Evolutionary conservation across 1,140 invertebrate genomes (phyloP).

Genomic region (Notospermus geniculatus): DNA sequence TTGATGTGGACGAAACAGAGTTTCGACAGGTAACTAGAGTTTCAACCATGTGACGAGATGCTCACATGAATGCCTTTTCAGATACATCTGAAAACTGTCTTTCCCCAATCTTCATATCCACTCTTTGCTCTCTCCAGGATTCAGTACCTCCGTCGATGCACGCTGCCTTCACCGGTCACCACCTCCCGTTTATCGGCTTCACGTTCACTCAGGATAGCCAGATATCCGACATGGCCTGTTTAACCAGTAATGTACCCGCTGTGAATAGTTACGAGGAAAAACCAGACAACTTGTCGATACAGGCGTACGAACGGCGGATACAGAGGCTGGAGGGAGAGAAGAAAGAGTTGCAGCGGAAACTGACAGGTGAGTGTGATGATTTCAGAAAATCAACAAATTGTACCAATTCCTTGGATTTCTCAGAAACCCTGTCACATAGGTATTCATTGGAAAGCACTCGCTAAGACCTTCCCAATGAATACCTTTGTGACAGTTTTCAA

Average conservation of each 20-base stretch:
- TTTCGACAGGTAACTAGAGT: conserved; percentile 63
- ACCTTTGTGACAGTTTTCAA: too few relatives aligned
- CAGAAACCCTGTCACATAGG: too few relatives aligned
- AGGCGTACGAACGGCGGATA: conserved; percentile 62
- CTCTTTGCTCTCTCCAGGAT: conserved; percentile 57
- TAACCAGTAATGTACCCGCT: conserved; percentile 1
- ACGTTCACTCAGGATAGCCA: conserved; percentile 83
- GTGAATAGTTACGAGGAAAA: background rate
- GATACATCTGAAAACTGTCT: too few relatives aligned
- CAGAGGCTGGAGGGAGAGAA: conserved; percentile 69
- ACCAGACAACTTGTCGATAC: conserved; percentile 22
- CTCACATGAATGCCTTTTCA: too few relatives aligned
- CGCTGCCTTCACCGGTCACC: conserved; percentile 90
- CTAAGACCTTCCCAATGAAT: too few relatives aligned
- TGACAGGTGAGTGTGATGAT: conserved; percentile 60
- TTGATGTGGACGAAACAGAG: conserved; percentile 88
- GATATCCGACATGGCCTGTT: conserved; percentile 16
- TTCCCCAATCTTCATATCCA: too few relatives aligned
- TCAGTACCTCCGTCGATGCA: conserved; percentile 83
- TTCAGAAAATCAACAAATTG: too few relatives aligned
- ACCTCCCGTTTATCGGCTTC: conserved; percentile 97
- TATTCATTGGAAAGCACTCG: too few relatives aligned
- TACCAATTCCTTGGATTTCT: too few relatives aligned
- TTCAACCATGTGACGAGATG: too few relatives aligned
- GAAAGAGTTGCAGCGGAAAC: conserved; percentile 62